These are phyloP conservation scores for Anthopleura sola DNA, from an alignment of 64 coral and sea anemone species.

Conservation along the genomic window DNA sequence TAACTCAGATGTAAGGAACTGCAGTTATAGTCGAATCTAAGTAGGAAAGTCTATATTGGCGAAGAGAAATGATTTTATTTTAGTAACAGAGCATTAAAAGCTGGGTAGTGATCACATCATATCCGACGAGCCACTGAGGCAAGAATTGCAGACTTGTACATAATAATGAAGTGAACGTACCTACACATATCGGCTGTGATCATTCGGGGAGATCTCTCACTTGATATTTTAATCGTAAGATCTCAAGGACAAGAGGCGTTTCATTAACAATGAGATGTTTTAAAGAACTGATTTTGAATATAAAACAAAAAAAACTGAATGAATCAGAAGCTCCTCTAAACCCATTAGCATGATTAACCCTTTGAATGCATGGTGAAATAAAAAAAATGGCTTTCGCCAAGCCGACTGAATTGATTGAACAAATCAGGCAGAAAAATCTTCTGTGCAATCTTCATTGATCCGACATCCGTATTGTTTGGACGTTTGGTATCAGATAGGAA, in stretches of 20 bases:
- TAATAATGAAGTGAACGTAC: neutral
- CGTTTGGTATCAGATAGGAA: neutral
- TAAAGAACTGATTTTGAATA: neutral
- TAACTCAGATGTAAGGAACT: too few species aligned
- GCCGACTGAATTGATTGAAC: neutral
- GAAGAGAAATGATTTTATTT: too few species aligned
- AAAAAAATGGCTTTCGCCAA: neutral
- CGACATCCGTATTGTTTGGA: constrained; percentile 23
- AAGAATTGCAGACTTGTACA: neutral
- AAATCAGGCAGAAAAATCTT: neutral
- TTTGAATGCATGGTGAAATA: neutral
- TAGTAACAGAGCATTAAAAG: too few species aligned
- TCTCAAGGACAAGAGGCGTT: constrained; percentile 1
- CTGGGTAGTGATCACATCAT: neutral
- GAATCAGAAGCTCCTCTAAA: neutral
- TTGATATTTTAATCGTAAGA: constrained; percentile 8
- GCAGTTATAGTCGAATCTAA: too few species aligned
- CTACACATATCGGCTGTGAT: neutral
- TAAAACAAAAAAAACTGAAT: neutral
- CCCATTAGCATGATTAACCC: neutral
- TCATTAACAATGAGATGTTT: neutral
- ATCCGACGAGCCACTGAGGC: neutral
- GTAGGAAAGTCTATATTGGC: too few species aligned
- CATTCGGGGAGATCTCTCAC: neutral
- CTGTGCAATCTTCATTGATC: neutral